Evolutionary conservation across 2,797 vertebrate species (phyloP).

Genomic region (Lutjanus campechanus): DNA sequence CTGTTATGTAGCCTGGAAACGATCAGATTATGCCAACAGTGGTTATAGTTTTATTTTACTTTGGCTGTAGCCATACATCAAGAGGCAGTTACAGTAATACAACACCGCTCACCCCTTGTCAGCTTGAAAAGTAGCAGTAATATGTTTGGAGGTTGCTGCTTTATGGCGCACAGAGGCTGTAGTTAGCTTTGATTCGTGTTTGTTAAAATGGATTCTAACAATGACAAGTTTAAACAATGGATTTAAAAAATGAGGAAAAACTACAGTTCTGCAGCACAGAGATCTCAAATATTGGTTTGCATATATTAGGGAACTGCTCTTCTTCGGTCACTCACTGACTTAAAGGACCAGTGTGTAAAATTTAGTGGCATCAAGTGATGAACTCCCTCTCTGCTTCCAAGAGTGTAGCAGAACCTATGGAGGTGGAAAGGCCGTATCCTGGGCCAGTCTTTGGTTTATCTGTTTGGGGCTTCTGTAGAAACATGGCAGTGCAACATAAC

Average conservation of each 20-base stretch:
- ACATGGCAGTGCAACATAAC: too few relatives aligned
- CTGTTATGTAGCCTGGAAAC: not conserved
- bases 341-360: too few relatives aligned
- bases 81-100: not conserved
- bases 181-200: not conserved
- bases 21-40: slow-evolving; percentile 3
- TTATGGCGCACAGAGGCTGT: not conserved
- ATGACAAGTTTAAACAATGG: not conserved
- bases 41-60: not conserved
- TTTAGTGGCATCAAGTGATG: too few relatives aligned
- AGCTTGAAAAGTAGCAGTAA: not conserved
- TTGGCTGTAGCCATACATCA: not conserved
- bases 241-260: not conserved
- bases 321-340: not conserved
- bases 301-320: not conserved
- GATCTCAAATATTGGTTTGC: not conserved
- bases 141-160: not conserved
- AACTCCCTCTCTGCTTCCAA: too few relatives aligned
- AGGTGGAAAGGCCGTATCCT: too few relatives aligned
- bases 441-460: too few relatives aligned
- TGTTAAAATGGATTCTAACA: not conserved
- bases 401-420: too few relatives aligned
- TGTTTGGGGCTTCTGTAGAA: too few relatives aligned
- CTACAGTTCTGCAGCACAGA: not conserved
- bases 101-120: not conserved